Evolutionary conservation across 1,140 invertebrate species (phyloP).

Genomic region (Euwallacea fornicatus): DNA sequence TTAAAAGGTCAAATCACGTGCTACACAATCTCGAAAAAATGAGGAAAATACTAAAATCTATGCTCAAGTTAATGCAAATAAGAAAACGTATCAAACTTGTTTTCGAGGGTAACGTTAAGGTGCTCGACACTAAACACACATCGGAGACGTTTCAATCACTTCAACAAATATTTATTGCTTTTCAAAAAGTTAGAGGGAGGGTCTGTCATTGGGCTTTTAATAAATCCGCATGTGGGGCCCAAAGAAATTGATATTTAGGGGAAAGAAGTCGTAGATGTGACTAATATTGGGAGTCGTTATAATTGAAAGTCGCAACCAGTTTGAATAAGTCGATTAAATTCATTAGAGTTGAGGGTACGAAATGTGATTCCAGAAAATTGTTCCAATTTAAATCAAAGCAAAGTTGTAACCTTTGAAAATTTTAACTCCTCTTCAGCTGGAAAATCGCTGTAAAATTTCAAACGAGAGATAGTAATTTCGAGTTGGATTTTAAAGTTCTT

Average conservation of each 20-base stretch:
- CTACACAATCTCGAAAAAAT: too few relatives aligned
- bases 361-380: slow-evolving; percentile 18
- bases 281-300: background rate
- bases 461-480: too few relatives aligned
- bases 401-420: background rate
- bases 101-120: background rate
- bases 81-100: background rate
- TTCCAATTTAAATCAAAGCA: slow-evolving; percentile 10
- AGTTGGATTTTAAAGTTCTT: too few relatives aligned
- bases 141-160: slow-evolving; percentile 9
- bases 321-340: slow-evolving; percentile 7
- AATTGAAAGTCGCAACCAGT: background rate
- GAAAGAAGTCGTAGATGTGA: background rate
- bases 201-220: slow-evolving; percentile 6
- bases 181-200: slow-evolving; percentile 3
- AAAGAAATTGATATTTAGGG: slow-evolving; percentile 7
- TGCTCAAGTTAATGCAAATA: background rate
- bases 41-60: too few relatives aligned
- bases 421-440: too few relatives aligned
- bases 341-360: slow-evolving; percentile 2
- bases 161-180: slow-evolving; percentile 10
- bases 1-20: too few relatives aligned
- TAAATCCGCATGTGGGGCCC: background rate
- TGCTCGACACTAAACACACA: slow-evolving; percentile 9
- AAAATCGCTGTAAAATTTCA: too few relatives aligned